Percentiles rank a stretch among this genome's conserved stretches.
phyloP scores from a whole-genome alignment of 2,113 vertebrate species.

The Hemicordylus capensis region DNA sequence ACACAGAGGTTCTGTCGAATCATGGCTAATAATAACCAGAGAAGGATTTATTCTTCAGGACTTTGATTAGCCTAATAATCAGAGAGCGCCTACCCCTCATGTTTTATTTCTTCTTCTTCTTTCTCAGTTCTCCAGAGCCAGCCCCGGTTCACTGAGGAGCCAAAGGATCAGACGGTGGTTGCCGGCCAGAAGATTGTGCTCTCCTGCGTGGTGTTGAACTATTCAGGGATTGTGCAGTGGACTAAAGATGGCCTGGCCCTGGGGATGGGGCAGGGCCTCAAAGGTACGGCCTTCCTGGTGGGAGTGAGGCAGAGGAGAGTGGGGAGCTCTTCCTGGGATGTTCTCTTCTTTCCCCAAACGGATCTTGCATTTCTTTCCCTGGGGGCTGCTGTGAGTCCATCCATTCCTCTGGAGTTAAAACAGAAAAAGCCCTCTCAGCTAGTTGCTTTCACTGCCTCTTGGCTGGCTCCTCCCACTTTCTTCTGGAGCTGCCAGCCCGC shows the following conservation, averaged over 20 bases:
- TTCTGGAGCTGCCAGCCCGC: constrained; percentile 72
- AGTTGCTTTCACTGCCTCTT: neutral
- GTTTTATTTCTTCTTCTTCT: too few relatives aligned
- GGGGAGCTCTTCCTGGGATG: accelerated
- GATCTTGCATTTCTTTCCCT: neutral
- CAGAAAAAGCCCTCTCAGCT: constrained; percentile 71
- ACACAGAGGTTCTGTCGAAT: neutral
- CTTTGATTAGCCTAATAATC: too few relatives aligned
- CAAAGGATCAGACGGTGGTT: constrained; percentile 91
- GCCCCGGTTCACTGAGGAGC: constrained; percentile 92
- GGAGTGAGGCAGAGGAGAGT: accelerated
- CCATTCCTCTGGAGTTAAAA: neutral
- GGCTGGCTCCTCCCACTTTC: neutral
- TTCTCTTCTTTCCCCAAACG: neutral
- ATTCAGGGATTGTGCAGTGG: constrained; percentile 96
- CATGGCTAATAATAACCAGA: too few relatives aligned
- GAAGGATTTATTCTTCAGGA: too few relatives aligned
- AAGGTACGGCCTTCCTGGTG: constrained; percentile 74
- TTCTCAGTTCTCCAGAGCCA: constrained; percentile 66
- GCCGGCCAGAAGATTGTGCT: constrained; percentile 88
- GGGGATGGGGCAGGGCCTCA: constrained; percentile 90
- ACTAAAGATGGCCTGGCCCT: constrained; percentile 95
- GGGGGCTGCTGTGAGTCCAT: neutral
- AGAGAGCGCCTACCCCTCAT: too few relatives aligned
- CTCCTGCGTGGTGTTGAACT: constrained; percentile 93